Evolutionary conservation across 2,113 vertebrate genomes (phyloP), one percentile per base, ranked within the genome.

Genomic region (Diglossa brunneiventris): DNA sequence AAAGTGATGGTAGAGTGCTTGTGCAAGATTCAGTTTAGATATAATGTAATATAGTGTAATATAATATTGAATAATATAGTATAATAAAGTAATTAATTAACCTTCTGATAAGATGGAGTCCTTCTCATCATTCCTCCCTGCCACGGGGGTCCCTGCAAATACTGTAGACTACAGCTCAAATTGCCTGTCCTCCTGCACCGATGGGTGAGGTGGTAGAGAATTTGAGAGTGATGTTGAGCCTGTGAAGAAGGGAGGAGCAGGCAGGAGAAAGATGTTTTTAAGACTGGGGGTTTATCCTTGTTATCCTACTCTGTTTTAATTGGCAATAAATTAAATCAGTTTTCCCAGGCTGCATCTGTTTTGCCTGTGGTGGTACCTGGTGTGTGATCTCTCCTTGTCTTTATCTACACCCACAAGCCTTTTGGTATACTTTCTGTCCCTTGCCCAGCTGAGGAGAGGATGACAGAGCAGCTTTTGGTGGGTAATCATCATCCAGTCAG

Each of bases 181-280:
- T 58, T 62, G 13, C 53, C 13, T 9, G 7, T 41, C 19, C n/a
- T 53, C 22, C 44, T 52, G 27, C 10, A 4, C 11, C 0, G 0
- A 30, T 35, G 24, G 14, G 9, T 39, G 17, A 20, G 10, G 8
- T 61, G 11, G 5, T 10, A 35, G 76, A 68, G 37, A 73, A 63
- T 31, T 23, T 0, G 0, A 42, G 56, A 33, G 11, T 9, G 3
- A 31, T 6, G 3, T 7, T 35, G n/a, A 85, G 35, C 33, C 15
- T 6, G 5, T 27, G 49, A 67, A 58, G 23, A 47, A 49, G 11
- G 26, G 27, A 58, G 13, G 15, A 27, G 22, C 23, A 28, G 3
- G 9, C 18, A 41, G 11, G 33, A 63, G 15, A 14, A 74, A 55
- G 10, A 7, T 15, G 28, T 16, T 64, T 81, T 56, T 46, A 35